Evolutionary conservation across 1,140 invertebrate genomes (phyloP).

Genomic region (Chrysomallon squamiferum): DNA sequence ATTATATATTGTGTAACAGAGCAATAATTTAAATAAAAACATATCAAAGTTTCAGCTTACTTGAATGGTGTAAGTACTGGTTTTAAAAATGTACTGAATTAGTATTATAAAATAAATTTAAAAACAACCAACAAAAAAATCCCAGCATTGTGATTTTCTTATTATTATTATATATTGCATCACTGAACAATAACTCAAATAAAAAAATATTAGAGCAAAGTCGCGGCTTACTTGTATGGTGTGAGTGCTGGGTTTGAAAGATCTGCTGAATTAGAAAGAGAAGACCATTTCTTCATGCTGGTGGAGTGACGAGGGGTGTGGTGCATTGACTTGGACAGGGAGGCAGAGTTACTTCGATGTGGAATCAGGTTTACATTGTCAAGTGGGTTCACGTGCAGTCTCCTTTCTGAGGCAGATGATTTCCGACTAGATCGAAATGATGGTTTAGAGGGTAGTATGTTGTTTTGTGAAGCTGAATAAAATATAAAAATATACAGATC

Average conservation of each 20-base stretch:
- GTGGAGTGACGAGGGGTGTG: constrained; percentile 23
- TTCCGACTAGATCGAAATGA: constrained; percentile 18
- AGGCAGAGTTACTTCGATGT: constrained; percentile 28
- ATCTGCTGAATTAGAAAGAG: constrained; percentile 38
- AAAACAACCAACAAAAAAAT: too few relatives aligned
- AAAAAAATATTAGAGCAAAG: too few relatives aligned
- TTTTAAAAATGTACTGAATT: too few relatives aligned
- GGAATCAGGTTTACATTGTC: constrained; percentile 41
- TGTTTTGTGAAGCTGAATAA: constrained; percentile 40
- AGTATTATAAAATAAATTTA: too few relatives aligned
- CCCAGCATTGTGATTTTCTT: too few relatives aligned
- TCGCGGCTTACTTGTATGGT: constrained; percentile 30
- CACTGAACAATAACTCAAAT: too few relatives aligned
- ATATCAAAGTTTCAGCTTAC: too few relatives aligned
- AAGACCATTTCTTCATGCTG: constrained; percentile 50
- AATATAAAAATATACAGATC: background rate
- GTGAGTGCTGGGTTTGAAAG: constrained; percentile 28
- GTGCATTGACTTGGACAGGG: constrained; percentile 15
- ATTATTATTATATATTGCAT: too few relatives aligned
- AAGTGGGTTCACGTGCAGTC: constrained; percentile 31
- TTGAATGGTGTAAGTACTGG: too few relatives aligned
- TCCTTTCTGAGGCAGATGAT: constrained; percentile 1
- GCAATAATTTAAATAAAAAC: too few relatives aligned
- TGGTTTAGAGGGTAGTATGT: constrained; percentile 42
- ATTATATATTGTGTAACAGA: too few relatives aligned